phyloP scores from a whole-genome alignment of 1,140 invertebrate species.

The Cydia splendana region DNA sequence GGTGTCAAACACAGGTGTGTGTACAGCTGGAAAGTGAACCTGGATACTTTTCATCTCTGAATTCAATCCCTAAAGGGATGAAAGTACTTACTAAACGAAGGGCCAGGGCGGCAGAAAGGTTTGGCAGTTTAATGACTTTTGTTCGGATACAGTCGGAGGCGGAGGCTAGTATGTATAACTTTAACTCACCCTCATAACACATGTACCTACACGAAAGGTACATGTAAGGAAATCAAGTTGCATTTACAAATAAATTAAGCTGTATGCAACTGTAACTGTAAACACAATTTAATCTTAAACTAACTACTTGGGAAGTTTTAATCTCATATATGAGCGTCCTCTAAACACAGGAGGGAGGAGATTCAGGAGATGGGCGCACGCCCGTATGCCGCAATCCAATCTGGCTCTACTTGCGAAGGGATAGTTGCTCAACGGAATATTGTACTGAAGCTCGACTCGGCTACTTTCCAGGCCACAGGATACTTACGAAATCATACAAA shows the following conservation, averaged over 20 bases:
- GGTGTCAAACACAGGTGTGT: too few relatives aligned
- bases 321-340: slow-evolving; percentile 34
- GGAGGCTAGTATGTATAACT: too few relatives aligned
- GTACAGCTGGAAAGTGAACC: too few relatives aligned
- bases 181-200: too few relatives aligned
- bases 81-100: too few relatives aligned
- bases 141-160: too few relatives aligned
- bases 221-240: too few relatives aligned
- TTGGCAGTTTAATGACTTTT: too few relatives aligned
- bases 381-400: slow-evolving; percentile 37
- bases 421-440: not conserved
- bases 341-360: not conserved
- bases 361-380: slow-evolving; percentile 42
- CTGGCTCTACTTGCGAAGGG: not conserved
- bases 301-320: slow-evolving; percentile 34
- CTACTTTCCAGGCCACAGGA: not conserved
- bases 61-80: too few relatives aligned
- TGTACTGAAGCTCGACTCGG: not conserved
- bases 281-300: not conserved
- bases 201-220: too few relatives aligned
- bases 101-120: too few relatives aligned
- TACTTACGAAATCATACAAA: not conserved
- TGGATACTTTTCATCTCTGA: too few relatives aligned
- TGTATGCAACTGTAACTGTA: slow-evolving; percentile 30
- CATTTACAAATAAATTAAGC: not conserved